These are phyloP conservation scores for Acleris holmiana DNA, from an alignment of 2,888 invertebrate genomes.

Conservation along the genomic window DNA sequence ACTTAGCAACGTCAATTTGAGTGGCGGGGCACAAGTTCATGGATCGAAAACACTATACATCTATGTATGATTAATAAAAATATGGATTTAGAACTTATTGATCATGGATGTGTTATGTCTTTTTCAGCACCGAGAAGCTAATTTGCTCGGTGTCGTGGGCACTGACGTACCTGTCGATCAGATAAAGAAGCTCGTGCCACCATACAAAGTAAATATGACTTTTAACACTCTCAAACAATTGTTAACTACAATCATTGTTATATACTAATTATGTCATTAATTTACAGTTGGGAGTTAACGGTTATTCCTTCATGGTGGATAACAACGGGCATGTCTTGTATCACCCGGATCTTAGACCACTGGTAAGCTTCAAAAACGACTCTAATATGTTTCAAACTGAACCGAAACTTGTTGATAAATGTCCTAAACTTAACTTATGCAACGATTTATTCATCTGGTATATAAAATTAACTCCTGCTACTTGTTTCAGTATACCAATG, in stretches of 20 bases:
- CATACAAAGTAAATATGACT: constrained; percentile 89
- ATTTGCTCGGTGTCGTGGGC: constrained; percentile 97
- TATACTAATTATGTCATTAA: constrained; percentile 39
- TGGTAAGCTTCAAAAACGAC: constrained; percentile 84
- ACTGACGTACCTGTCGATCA: constrained; percentile 98
- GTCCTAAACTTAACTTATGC: no score
- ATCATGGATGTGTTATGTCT: background rate
- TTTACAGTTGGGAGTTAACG: constrained; percentile 95
- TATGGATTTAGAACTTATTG: no score
- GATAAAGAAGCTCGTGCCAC: constrained; percentile 96
- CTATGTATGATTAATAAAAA: no score
- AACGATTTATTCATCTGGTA: no score
- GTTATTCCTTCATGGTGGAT: constrained; percentile 98
- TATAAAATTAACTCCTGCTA: background rate
- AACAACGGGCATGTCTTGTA: constrained; percentile 98
- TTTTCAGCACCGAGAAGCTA: constrained; percentile 92
- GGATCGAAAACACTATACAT: no score
- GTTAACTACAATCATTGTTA: background rate
- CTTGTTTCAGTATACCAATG: constrained; percentile 84
- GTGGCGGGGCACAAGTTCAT: no score
- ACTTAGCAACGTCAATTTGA: no score
- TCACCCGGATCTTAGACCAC: constrained; percentile 96
- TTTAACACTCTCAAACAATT: background rate
- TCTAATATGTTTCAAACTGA: no score
- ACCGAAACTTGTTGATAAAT: no score